Evolutionary conservation across 2,113 vertebrate species (phyloP).

Genomic region (Globicephala melas): DNA sequence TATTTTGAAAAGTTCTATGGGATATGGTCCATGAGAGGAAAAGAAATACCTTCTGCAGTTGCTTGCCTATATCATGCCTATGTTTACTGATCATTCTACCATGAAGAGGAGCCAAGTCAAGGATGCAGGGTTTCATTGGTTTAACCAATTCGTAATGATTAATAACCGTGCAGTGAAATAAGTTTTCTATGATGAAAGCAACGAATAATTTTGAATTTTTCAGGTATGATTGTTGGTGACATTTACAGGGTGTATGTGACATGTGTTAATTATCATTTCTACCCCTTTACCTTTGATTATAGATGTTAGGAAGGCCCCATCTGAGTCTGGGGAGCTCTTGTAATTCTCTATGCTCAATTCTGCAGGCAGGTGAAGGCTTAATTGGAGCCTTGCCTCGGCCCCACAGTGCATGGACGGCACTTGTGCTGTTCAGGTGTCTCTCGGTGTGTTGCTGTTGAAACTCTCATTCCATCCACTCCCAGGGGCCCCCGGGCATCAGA

Average conservation of each 20-base stretch:
- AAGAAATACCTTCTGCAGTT: neutral
- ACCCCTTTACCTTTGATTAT: neutral
- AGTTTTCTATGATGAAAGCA: neutral
- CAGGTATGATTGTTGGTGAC: neutral
- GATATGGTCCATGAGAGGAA: neutral
- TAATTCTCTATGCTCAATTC: neutral
- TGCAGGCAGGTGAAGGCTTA: neutral
- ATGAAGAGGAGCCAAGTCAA: neutral
- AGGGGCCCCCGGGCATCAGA: neutral
- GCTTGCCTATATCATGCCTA: neutral
- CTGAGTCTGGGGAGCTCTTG: neutral
- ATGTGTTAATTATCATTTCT: conserved; percentile 15
- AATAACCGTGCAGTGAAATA: neutral
- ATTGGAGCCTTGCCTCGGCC: neutral
- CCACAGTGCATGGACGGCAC: too few relatives aligned
- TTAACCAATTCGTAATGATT: neutral
- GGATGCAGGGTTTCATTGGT: neutral
- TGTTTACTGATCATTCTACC: neutral
- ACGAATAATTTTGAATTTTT: conserved; percentile 31
- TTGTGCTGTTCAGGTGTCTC: too few relatives aligned
- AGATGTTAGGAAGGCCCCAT: neutral
- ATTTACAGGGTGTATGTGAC: neutral
- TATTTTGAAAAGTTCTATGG: neutral
- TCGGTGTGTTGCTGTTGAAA: neutral
- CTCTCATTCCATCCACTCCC: neutral